These are phyloP conservation scores for Copsychus sechellarum DNA, from an alignment of 2,113 vertebrate species.

Conservation along the genomic window DNA sequence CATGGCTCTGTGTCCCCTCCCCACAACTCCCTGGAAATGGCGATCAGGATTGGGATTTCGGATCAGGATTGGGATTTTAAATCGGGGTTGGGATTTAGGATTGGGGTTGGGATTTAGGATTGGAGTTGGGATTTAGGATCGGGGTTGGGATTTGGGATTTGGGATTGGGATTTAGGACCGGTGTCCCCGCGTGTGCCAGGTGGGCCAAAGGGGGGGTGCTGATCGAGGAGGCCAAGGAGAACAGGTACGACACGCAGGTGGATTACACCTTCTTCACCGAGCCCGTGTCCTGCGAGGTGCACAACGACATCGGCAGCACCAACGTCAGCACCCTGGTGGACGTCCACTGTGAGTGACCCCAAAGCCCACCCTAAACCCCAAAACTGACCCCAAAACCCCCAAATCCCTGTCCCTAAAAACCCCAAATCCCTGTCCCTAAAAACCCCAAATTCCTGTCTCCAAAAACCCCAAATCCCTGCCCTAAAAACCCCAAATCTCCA, in stretches of 20 bases:
- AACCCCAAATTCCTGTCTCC: too few species aligned
- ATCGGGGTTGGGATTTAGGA: too few species aligned
- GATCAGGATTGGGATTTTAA: too few species aligned
- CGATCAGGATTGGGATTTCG: too few species aligned
- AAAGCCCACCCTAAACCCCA: not conserved
- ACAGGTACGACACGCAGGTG: slow-evolving; percentile 88
- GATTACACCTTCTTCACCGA: slow-evolving; percentile 97
- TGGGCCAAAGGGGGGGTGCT: slow-evolving; percentile 94
- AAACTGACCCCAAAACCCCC: not conserved
- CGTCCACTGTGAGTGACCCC: slow-evolving; percentile 86
- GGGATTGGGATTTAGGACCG: rapidly evolving
- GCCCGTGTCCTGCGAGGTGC: slow-evolving; percentile 94
- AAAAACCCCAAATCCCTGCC: too few species aligned
- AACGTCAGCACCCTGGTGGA: slow-evolving; percentile 97
- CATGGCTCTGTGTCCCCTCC: too few species aligned
- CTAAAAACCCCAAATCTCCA: too few species aligned
- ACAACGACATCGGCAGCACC: slow-evolving; percentile 93
- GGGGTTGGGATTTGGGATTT: not conserved
- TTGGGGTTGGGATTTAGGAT: not conserved
- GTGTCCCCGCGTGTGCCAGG: slow-evolving; percentile 55
- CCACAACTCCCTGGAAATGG: too few species aligned
- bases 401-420: not conserved
- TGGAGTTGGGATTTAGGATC: not conserved
- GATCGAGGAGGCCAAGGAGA: slow-evolving; percentile 89
- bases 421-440: too few species aligned